Evolutionary conservation across 37 sponge, comb jelly and placozoan species (phyloP).

Genomic region (Mnemiopsis leidyi): DNA sequence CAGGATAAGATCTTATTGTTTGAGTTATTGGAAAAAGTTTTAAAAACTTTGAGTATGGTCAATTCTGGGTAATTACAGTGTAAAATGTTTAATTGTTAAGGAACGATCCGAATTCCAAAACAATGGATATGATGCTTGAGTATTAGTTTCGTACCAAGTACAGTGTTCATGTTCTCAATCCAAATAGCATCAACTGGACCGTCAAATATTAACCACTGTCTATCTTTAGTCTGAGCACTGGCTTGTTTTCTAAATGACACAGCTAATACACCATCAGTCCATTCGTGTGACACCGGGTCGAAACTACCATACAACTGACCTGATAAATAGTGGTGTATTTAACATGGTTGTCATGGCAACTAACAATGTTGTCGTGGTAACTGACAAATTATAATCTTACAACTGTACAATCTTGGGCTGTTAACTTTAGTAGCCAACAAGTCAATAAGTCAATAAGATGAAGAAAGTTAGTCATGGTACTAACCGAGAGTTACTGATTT

Average conservation of each 20-base stretch:
- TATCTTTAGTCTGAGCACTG: constrained; percentile 77
- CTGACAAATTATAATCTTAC: not conserved
- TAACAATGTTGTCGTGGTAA: not conserved
- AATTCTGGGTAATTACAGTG: no score
- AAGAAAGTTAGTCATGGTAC: no score
- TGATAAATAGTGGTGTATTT: not conserved
- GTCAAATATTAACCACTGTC: constrained; percentile 99
- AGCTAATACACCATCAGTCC: constrained; percentile 96
- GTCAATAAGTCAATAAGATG: no score
- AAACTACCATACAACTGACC: constrained; percentile 92
- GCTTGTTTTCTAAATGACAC: constrained; percentile 94
- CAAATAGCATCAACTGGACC: constrained; percentile 99
- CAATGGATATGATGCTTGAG: not conserved
- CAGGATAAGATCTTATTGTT: not conserved
- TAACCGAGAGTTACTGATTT: constrained; percentile 88
- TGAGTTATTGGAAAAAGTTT: not conserved
- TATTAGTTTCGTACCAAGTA: constrained; percentile 74
- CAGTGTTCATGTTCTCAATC: constrained; percentile 99
- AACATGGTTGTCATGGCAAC: not conserved
- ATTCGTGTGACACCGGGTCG: constrained; percentile 97
- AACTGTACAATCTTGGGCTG: not conserved
- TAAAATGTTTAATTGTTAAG: no score
- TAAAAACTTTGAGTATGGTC: no score
- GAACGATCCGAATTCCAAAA: no score
- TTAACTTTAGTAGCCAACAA: not conserved